phyloP scores from a whole-genome alignment of 2,888 invertebrate species.

The Lordiphosa fenestrarum region DNA sequence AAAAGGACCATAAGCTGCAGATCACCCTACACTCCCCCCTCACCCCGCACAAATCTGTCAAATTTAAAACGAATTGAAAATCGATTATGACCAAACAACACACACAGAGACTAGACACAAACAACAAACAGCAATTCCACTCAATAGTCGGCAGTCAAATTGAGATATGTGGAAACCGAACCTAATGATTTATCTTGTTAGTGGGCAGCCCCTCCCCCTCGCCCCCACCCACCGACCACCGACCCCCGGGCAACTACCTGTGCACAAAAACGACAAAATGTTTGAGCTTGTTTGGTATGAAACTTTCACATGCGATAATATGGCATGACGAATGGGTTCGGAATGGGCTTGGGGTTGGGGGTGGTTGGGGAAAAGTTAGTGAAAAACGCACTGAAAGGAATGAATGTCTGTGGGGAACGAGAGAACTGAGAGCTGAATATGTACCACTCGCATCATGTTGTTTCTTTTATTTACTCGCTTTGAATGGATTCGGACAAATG shows the following conservation, averaged over 20 bases:
- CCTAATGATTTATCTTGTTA: slow-evolving; percentile 62
- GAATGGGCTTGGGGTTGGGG: too few relatives aligned
- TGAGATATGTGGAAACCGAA: slow-evolving; percentile 25
- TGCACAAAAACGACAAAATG: slow-evolving; percentile 37
- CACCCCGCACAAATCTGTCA: neutral
- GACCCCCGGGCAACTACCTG: slow-evolving; percentile 8
- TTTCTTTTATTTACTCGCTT: too few relatives aligned
- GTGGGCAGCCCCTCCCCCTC: slow-evolving; percentile 12
- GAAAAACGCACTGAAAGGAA: slow-evolving; percentile 37
- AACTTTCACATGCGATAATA: slow-evolving; percentile 47
- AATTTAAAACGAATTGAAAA: neutral
- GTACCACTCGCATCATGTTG: too few relatives aligned
- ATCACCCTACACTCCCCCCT: neutral
- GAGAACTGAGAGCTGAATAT: too few relatives aligned
- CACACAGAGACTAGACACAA: neutral
- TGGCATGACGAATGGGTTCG: slow-evolving; percentile 46
- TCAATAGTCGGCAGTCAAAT: slow-evolving; percentile 51
- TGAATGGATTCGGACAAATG: too few relatives aligned
- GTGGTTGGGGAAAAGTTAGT: neutral
- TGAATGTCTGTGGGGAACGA: slow-evolving; percentile 9
- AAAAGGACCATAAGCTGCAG: too few relatives aligned
- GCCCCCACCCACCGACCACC: too few relatives aligned
- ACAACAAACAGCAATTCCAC: slow-evolving; percentile 17
- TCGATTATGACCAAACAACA: slow-evolving; percentile 13
- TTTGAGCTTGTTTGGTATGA: slow-evolving; percentile 21